Evolutionary conservation across 2,113 vertebrate species (phyloP).

Genomic region (Hyla sarda): DNA sequence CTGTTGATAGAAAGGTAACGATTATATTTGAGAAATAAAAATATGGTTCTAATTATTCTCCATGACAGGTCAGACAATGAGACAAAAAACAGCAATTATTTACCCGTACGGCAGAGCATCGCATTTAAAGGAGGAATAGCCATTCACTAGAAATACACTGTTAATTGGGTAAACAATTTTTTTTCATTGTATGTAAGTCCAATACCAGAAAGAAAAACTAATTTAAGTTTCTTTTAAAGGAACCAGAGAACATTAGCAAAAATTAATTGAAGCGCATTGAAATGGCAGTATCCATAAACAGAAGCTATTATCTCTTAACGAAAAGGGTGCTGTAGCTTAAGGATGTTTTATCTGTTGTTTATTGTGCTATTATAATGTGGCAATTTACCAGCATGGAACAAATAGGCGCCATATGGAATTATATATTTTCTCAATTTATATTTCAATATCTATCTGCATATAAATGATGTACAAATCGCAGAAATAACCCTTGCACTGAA

Average conservation of each 20-base stretch:
- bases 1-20: constrained; percentile 21
- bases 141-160: constrained; percentile 60
- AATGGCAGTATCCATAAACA: constrained; percentile 75
- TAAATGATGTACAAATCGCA: constrained; percentile 78
- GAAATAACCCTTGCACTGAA: constrained; percentile 77
- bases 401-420: constrained; percentile 72
- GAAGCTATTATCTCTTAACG: constrained; percentile 76
- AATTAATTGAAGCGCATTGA: constrained; percentile 80
- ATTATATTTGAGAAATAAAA: constrained; percentile 34
- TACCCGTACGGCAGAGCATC: constrained; percentile 17
- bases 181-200: constrained; percentile 70
- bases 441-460: constrained; percentile 79
- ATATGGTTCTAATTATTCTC: constrained; percentile 26
- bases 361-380: constrained; percentile 73
- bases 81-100: constrained; percentile 46
- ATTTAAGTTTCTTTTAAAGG: constrained; percentile 78
- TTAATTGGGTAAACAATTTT: constrained; percentile 76
- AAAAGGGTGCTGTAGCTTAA: constrained; percentile 70
- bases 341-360: constrained; percentile 79
- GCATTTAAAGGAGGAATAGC: constrained; percentile 21
- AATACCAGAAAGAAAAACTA: constrained; percentile 73
- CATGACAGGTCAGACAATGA: constrained; percentile 50
- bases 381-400: constrained; percentile 71
- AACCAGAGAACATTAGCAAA: constrained; percentile 76
- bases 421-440: constrained; percentile 80